A percentile compares a stretch with the other conserved stretches of the same genome.
These are phyloP conservation scores for Tortrix viridana DNA, from an alignment of 2,888 invertebrate species.

Conservation along the genomic window DNA sequence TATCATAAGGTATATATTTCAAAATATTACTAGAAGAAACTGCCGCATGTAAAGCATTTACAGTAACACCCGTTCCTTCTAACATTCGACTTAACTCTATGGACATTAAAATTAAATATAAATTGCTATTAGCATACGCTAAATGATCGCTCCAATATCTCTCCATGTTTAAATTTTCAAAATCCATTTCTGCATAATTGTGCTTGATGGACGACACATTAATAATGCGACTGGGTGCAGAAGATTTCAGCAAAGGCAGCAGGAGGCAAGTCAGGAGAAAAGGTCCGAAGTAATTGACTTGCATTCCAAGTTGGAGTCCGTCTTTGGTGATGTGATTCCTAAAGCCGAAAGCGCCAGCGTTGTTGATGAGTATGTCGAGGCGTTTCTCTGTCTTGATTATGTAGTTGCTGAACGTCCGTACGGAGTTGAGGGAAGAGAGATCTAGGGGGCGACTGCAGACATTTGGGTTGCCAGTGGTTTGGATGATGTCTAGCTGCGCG, in stretches of 20 bases:
- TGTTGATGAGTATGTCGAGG: slow-evolving; percentile 85
- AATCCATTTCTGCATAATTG: slow-evolving; percentile 72
- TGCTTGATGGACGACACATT: slow-evolving; percentile 86
- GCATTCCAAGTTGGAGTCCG: slow-evolving; percentile 87
- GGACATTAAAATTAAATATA: slow-evolving; percentile 87
- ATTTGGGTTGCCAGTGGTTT: slow-evolving; percentile 65
- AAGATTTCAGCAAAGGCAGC: slow-evolving; percentile 78
- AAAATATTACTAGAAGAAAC: slow-evolving; percentile 86
- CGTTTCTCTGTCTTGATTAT: slow-evolving; percentile 76
- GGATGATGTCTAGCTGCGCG: slow-evolving; percentile 70
- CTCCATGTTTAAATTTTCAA: slow-evolving; percentile 78
- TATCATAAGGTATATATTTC: slow-evolving; percentile 81
- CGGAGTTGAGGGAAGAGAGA: slow-evolving; percentile 73
- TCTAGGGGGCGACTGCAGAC: slow-evolving; percentile 70
- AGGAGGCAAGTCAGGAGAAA: slow-evolving; percentile 88
- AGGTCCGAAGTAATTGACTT: slow-evolving; percentile 88
- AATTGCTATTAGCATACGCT: slow-evolving; percentile 82
- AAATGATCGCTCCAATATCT: slow-evolving; percentile 79
- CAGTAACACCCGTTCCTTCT: slow-evolving; percentile 86
- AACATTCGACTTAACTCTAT: slow-evolving; percentile 84
- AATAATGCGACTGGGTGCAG: slow-evolving; percentile 85
- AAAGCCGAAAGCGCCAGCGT: slow-evolving; percentile 82
- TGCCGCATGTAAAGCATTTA: slow-evolving; percentile 89
- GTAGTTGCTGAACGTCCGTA: slow-evolving; percentile 83
- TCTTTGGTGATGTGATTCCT: slow-evolving; percentile 84